Conservation (phyloP, 2,888 invertebrate species). For the Carpatolechia fugitivella region DNA sequence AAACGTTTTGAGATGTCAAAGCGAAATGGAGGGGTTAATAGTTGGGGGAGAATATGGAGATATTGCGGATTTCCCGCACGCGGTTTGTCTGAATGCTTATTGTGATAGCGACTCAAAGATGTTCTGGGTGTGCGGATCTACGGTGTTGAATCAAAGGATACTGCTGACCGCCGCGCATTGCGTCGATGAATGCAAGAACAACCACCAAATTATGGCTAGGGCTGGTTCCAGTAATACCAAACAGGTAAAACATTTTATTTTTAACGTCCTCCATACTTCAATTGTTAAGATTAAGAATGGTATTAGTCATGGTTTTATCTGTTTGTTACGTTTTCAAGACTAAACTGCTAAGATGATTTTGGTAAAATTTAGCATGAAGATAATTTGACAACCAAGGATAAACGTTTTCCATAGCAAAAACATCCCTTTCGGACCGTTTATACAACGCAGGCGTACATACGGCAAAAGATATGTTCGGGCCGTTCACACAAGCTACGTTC, state of each 20-base stretch:
- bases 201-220: background rate
- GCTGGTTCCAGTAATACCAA: background rate
- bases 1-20: background rate
- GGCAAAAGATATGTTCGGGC: too few species aligned
- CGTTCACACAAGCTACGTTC: too few species aligned
- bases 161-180: background rate
- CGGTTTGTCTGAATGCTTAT: background rate
- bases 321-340: too few species aligned
- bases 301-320: too few species aligned
- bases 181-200: background rate
- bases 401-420: too few species aligned
- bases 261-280: too few species aligned
- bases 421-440: too few species aligned
- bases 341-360: too few species aligned
- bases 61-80: background rate
- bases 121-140: background rate
- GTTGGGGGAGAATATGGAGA: background rate
- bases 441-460: too few species aligned
- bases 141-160: background rate
- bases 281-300: too few species aligned
- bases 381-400: too few species aligned
- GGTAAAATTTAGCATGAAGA: too few species aligned
- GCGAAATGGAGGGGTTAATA: background rate
- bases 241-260: background rate
- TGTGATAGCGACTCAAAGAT: background rate